Evolutionary conservation across 2,888 invertebrate genomes (phyloP).

Genomic region (Myopa testacea): DNA sequence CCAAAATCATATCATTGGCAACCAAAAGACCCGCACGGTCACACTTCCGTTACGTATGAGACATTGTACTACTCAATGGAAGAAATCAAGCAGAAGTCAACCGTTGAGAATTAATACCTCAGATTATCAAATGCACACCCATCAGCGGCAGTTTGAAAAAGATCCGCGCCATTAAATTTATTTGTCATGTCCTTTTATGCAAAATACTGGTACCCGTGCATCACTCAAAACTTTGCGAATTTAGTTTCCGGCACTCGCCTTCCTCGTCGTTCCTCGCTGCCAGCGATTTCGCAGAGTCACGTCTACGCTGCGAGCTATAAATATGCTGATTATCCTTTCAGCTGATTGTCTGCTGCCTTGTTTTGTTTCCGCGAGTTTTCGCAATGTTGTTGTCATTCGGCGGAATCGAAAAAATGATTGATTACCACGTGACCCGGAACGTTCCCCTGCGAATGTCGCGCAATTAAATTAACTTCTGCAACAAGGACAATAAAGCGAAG

Average conservation of each 20-base stretch:
- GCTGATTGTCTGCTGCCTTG: conserved; percentile 11
- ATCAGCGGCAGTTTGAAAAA: background rate
- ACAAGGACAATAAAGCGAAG: background rate
- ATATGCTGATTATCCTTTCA: conserved; percentile 32
- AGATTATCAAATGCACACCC: conserved; percentile 16
- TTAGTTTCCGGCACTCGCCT: background rate
- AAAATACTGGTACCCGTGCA: conserved; percentile 7
- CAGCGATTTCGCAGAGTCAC: conserved; percentile 30
- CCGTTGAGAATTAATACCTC: conserved; percentile 10
- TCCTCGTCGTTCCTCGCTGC: background rate
- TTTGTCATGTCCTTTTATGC: conserved; percentile 33
- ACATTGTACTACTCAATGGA: too few relatives aligned
- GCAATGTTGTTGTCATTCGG: conserved; percentile 28
- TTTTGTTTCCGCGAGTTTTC: background rate
- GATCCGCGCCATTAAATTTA: conserved; percentile 28
- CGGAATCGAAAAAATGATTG: conserved; percentile 36
- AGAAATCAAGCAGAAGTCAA: background rate
- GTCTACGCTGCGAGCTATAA: background rate
- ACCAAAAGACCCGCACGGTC: background rate
- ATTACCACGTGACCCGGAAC: conserved; percentile 19
- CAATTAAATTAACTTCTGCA: conserved; percentile 25
- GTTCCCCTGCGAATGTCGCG: background rate
- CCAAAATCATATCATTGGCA: too few relatives aligned
- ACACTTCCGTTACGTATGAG: background rate
- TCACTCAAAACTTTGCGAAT: background rate